A percentile compares a stretch with the other conserved stretches of the same genome.
Evolutionary conservation across 2,888 invertebrate genomes (phyloP).

Genomic region (Oxycera nigricornis): DNA sequence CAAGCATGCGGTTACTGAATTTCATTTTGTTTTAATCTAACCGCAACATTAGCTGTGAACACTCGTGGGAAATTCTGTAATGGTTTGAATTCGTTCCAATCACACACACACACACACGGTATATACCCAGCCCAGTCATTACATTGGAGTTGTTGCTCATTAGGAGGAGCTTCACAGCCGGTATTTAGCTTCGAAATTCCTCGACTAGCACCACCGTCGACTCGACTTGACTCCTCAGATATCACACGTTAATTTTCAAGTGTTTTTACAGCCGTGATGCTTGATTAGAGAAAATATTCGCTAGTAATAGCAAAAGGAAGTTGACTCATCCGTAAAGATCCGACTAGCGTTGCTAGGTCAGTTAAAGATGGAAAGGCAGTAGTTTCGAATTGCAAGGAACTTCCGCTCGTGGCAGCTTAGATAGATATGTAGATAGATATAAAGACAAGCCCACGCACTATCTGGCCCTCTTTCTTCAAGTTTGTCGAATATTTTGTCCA

Average conservation of each 20-base stretch:
- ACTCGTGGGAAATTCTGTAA: conserved; percentile 26
- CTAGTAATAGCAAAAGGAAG: conserved; percentile 27
- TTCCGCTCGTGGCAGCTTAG: conserved; percentile 1
- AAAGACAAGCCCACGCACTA: neutral
- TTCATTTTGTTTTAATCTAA: conserved; percentile 3
- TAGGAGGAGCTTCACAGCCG: neutral
- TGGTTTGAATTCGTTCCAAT: conserved; percentile 5
- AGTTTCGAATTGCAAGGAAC: conserved; percentile 4
- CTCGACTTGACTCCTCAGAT: conserved; percentile 12
- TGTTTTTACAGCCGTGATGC: neutral
- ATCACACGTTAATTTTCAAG: neutral
- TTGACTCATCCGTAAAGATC: conserved; percentile 23
- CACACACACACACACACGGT: neutral
- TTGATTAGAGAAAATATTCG: neutral
- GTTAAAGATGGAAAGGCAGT: neutral
- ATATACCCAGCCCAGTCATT: neutral
- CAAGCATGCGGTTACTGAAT: conserved; percentile 24
- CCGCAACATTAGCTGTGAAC: conserved; percentile 14
- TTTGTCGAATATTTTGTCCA: neutral
- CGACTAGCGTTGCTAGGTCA: no score
- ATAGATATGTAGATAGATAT: neutral
- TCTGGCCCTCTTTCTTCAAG: neutral
- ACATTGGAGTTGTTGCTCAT: neutral
- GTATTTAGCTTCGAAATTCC: neutral
- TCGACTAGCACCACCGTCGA: neutral